Base-by-base conservation (phyloP, 2,113 vertebrate genomes). In the Eulacestoma nigropectus region DNA sequence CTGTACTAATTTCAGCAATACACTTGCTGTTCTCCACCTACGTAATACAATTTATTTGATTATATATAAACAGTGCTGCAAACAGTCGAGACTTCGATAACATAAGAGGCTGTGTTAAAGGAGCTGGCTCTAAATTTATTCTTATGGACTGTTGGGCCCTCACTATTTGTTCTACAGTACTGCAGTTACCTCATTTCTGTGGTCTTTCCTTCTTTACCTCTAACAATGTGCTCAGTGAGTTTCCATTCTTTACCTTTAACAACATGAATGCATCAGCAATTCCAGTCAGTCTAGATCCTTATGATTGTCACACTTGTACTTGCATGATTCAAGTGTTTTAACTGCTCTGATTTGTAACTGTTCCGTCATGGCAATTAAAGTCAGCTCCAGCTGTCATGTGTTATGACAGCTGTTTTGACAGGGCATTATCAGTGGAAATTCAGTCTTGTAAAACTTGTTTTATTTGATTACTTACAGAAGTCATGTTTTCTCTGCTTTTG, bases 341-440 rank as follows among this genome's bases (percentile, higher is more conserved):
- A 44, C 55, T 91, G 39, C 80, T 93, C 22, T 89, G 78, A 78
- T 86, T 73, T 75, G 37, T 75, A 78, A 49, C 73, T 87, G 37
- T 78, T 93, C 80, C 44, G 68, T 86, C 53, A 33, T 32, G 37
- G 39, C 93, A 96, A 89, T 96, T 87, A 75, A 84, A 92, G 53
- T 68, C 60, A 60, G 56, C 80, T 94, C 76, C 25, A 78, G 52
- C 83, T 90, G 83, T 86, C 72, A 37, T 57, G 63, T 95, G 42
- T 86, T 95, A 14, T 63, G 79, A 78, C 79, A 94, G 68, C 76
- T 95, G 79, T 84, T 95, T 65, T 91, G 79, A 87, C 79, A 87
- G 59, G 67, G 29, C 69, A 55, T 87, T 97, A 85, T 85, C 79
- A 47, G 63, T 74, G 83, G 90, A 90, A 93, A 81, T 86, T 78